These are phyloP conservation scores for Dunckerocampus dactyliophorus DNA, from an alignment of 2,113 vertebrate species.

Conservation along the genomic window DNA sequence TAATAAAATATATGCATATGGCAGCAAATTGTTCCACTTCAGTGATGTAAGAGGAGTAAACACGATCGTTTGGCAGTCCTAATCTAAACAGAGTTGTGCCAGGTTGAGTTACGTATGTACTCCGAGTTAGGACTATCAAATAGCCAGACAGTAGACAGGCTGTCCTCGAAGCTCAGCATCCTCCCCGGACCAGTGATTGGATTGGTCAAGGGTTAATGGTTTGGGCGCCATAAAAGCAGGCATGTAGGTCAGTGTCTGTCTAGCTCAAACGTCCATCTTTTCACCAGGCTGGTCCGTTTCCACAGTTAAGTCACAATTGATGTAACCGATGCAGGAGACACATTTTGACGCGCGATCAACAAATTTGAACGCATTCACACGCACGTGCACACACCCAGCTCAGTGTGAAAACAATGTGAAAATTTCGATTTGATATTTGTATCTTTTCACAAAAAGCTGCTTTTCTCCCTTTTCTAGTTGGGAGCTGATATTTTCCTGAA, in stretches of 20 bases:
- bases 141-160: slow-evolving; percentile 48
- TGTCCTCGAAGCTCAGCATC: slow-evolving; percentile 21
- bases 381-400: too few relatives aligned
- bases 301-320: not conserved
- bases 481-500: too few relatives aligned
- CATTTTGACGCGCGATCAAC: slow-evolving; percentile 1
- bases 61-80: not conserved
- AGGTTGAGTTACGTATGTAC: slow-evolving; percentile 13
- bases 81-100: not conserved
- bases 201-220: slow-evolving; percentile 65
- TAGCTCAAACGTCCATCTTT: slow-evolving; percentile 27
- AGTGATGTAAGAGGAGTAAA: not conserved
- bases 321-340: not conserved
- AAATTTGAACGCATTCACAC: too few relatives aligned
- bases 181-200: slow-evolving; percentile 28
- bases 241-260: slow-evolving; percentile 53
- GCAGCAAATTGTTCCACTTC: not conserved
- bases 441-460: too few relatives aligned
- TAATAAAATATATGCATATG: not conserved
- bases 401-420: not conserved
- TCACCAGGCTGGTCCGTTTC: not conserved
- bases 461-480: too few relatives aligned
- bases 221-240: slow-evolving; percentile 48
- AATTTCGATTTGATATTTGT: too few relatives aligned
- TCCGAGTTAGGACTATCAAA: slow-evolving; percentile 22